phyloP scores from a whole-genome alignment of 2,888 invertebrate species.

The Smittia aterrima region DNA sequence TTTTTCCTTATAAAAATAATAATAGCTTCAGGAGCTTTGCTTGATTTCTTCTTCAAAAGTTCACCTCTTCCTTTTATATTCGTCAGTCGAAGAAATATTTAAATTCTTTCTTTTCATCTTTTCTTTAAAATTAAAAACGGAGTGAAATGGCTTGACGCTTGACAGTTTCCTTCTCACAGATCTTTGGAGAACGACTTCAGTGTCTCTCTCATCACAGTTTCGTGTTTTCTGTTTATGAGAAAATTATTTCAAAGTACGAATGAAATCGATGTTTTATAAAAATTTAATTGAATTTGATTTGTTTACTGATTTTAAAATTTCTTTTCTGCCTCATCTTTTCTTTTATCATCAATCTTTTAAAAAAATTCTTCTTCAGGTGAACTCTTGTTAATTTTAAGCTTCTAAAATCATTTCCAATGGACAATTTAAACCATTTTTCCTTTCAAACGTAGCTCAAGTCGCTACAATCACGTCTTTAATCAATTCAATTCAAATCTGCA shows the following conservation, averaged over 20 bases:
- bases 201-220: no score
- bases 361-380: conserved; percentile 6
- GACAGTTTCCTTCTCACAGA: background rate
- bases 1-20: conserved; percentile 40
- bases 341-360: background rate
- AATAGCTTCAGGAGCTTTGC: conserved; percentile 31
- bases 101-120: background rate
- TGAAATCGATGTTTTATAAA: no score
- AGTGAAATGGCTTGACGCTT: background rate
- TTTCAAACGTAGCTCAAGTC: background rate
- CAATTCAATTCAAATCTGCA: conserved; percentile 3
- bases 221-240: no score
- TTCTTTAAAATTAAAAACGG: background rate
- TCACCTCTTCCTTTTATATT: conserved; percentile 19
- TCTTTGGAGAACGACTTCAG: no score
- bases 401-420: conserved; percentile 23
- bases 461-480: background rate
- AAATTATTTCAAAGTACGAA: no score
- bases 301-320: background rate
- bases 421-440: background rate
- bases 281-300: background rate
- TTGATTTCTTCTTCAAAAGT: conserved; percentile 4
- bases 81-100: conserved; percentile 33
- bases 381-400: conserved; percentile 23
- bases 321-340: background rate